Base-by-base conservation (phyloP, 35 echinoderm and acorn worm genomes). In the Hemicentrotus pulcherrimus region DNA sequence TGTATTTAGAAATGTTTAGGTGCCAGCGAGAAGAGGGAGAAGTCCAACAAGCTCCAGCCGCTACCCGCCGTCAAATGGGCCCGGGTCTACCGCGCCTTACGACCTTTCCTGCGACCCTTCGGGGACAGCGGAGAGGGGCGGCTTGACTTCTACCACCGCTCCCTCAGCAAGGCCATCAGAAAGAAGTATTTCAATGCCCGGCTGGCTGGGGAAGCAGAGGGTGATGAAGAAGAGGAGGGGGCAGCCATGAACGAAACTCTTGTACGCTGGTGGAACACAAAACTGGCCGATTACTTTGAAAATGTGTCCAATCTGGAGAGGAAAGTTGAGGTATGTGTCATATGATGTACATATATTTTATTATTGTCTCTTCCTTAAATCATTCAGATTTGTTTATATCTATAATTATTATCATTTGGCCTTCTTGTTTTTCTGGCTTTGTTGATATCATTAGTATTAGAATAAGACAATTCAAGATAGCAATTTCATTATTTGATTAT, bases 141-240 rank as follows among this genome's bases (percentile, higher is more conserved):
- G 24, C 85, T 99, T 18, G 98, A 99, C 58, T 99, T 99, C 96
- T 99, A 99, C 46, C 98, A 99, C 85, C 95, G 98, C 13, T 99
- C 98, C 6, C 95, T 99, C 46, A 99, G 98, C 86, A 99, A 99
- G 89, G 96, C 98, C 41, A 97, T 99, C 59, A 85, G 98, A 30
- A 94, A 96, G 94, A 99, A 99, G 97, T 99, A 97, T 45, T 98
- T 98, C 45, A 94, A 94, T 18, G 92, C 94, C 31, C 50, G 47
- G 45, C 47, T 71, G n/a, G 94, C 32, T 24, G 31, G 92, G 55
- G 86, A 52, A 4, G 60, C 32, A 13, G 94, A 94, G 7, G 95
- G 47, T 5, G 60, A 24, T 28, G 95, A 85, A 19, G 48, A 93
- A 7, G 32, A 10, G 48, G 55, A 19, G 33, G 89, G 45, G 46